A percentile compares a stretch with the other conserved stretches of the same genome.
phyloP scores from a whole-genome alignment of 1,140 invertebrate genomes.

The Popillia japonica region DNA sequence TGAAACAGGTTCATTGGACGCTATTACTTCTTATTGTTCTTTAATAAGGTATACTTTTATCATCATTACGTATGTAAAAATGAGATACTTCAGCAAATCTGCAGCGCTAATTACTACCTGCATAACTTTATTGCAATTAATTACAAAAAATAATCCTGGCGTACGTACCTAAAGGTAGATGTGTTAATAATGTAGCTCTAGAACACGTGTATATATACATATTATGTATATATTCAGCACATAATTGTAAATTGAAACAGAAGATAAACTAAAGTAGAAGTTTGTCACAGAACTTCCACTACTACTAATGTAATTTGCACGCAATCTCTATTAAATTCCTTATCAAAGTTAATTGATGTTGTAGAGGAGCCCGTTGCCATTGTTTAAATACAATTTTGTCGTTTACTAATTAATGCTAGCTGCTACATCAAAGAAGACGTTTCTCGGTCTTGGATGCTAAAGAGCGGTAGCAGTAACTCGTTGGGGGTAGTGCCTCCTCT shows the following conservation, averaged over 20 bases:
- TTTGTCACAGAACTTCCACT: slow-evolving; percentile 9
- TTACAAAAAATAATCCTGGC: no score
- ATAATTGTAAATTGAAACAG: slow-evolving; percentile 33
- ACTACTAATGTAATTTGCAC: slow-evolving; percentile 32
- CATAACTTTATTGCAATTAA: no score
- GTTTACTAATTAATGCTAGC: slow-evolving; percentile 60
- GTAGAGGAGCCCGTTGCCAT: slow-evolving; percentile 38
- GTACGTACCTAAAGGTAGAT: no score
- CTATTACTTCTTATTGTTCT: slow-evolving; percentile 22
- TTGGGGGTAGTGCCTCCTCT: slow-evolving; percentile 2
- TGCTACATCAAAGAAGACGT: slow-evolving; percentile 65
- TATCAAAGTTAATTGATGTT: slow-evolving; percentile 39
- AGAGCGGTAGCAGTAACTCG: slow-evolving; percentile 61
- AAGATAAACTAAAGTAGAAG: slow-evolving; percentile 4
- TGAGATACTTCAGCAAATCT: no score
- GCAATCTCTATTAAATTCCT: slow-evolving; percentile 34
- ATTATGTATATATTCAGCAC: not conserved
- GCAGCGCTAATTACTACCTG: no score
- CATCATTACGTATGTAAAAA: not conserved
- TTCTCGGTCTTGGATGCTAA: slow-evolving; percentile 67
- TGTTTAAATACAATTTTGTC: slow-evolving; percentile 61
- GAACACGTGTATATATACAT: not conserved
- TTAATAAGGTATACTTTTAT: not conserved
- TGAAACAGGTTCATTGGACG: slow-evolving; percentile 46
- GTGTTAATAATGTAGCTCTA: no score